phyloP scores from a whole-genome alignment of 2,113 vertebrate genomes.

The Chiloscyllium plagiosum region DNA sequence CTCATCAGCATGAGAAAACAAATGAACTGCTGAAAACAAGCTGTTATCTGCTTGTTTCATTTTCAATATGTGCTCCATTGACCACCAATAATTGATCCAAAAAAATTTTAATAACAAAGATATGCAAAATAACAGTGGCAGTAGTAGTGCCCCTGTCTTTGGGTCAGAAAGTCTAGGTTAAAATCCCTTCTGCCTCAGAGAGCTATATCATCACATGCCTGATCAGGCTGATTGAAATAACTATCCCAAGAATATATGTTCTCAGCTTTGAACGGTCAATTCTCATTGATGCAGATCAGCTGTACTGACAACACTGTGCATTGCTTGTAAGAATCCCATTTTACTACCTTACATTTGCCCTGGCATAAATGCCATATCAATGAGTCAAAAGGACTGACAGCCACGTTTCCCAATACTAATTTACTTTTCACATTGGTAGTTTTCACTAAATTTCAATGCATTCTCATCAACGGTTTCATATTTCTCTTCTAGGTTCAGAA shows the following conservation, averaged over 20 bases:
- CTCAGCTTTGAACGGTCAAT: slow-evolving; percentile 42
- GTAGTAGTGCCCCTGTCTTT: too few relatives aligned
- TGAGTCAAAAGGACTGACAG: background rate
- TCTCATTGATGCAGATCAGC: slow-evolving; percentile 51
- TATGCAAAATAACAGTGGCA: background rate
- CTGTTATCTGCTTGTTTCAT: background rate
- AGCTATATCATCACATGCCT: too few relatives aligned
- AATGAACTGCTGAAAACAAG: background rate
- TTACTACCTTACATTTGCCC: slow-evolving; percentile 44
- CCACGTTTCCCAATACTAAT: too few relatives aligned
- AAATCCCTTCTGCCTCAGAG: too few relatives aligned
- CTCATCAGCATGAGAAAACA: background rate
- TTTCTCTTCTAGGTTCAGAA: background rate
- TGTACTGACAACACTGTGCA: slow-evolving; percentile 45
- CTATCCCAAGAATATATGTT: background rate
- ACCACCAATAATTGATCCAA: background rate
- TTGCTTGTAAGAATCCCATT: slow-evolving; percentile 43
- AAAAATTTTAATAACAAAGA: background rate
- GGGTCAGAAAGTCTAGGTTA: too few relatives aligned
- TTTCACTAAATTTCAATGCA: background rate
- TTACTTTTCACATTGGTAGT: background rate
- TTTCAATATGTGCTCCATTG: background rate
- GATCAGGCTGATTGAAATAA: too few relatives aligned
- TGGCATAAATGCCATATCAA: slow-evolving; percentile 40
- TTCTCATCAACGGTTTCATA: background rate